A percentile compares a stretch with the other conserved stretches of the same genome.
phyloP scores from a whole-genome alignment of 2,113 vertebrate species.

The Ammodytes marinus region DNA sequence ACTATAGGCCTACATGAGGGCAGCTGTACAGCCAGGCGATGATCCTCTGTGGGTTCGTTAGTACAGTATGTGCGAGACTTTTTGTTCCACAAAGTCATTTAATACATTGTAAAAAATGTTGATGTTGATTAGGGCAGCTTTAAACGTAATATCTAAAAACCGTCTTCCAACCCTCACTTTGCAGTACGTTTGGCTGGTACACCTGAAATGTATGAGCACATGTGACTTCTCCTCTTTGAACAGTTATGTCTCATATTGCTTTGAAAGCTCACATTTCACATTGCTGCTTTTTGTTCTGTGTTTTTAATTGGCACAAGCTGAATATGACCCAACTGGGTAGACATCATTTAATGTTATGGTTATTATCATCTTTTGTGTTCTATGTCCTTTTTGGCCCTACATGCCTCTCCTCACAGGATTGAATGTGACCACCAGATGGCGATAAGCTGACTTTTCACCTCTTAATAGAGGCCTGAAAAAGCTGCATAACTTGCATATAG shows the following conservation, averaged over 20 bases:
- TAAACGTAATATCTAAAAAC: background rate
- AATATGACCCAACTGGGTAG: background rate
- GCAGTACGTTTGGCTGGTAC: background rate
- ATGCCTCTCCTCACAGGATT: background rate
- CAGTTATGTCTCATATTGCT: background rate
- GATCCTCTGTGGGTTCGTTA: too few relatives aligned
- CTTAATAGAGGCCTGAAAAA: background rate
- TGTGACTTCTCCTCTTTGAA: background rate
- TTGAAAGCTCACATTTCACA: background rate
- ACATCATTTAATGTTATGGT: background rate
- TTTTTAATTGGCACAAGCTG: background rate
- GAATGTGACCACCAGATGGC: conserved; percentile 55
- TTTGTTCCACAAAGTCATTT: too few relatives aligned
- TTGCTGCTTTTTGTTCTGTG: background rate
- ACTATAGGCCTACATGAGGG: too few relatives aligned
- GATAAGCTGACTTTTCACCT: background rate
- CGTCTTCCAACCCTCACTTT: background rate
- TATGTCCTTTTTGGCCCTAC: background rate
- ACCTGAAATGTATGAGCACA: background rate
- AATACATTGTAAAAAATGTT: too few relatives aligned
- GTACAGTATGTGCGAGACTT: too few relatives aligned
- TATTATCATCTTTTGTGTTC: background rate
- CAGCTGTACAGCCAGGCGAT: too few relatives aligned
- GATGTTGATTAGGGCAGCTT: background rate
- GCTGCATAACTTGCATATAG: background rate